Conservation (phyloP, 30 jellyfish, hydroid and myxozoan genomes). For the Turritopsis dohrnii region DNA sequence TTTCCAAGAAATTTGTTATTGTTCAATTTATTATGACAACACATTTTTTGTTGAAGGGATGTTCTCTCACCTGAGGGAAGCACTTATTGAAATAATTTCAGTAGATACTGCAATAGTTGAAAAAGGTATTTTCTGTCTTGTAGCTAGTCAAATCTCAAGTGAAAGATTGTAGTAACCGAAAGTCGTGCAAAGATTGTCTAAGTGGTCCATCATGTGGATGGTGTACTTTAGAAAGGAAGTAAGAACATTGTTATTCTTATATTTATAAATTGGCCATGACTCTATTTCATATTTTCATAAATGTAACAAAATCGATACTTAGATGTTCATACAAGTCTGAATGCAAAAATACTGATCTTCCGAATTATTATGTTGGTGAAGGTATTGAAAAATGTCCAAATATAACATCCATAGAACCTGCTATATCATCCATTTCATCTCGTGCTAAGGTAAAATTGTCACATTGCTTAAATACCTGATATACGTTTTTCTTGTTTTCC, state of each 20-base stretch:
- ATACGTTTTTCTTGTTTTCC: too few species aligned
- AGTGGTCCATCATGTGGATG: slow-evolving; percentile 84
- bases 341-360: slow-evolving; percentile 33
- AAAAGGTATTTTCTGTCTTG: not conserved
- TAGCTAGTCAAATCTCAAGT: slow-evolving; percentile 45
- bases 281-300: not conserved
- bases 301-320: not conserved
- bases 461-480: too few species aligned
- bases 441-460: not conserved
- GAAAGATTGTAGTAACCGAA: slow-evolving; percentile 45
- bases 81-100: too few species aligned
- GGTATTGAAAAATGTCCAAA: slow-evolving; percentile 37
- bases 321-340: slow-evolving; percentile 55
- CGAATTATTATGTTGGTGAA: slow-evolving; percentile 38
- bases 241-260: slow-evolving; percentile 3
- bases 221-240: slow-evolving; percentile 60
- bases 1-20: too few species aligned
- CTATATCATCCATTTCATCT: slow-evolving; percentile 8
- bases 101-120: not conserved
- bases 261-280: not conserved
- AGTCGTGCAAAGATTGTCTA: slow-evolving; percentile 51
- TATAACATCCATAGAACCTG: slow-evolving; percentile 29
- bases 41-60: too few species aligned
- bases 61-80: too few species aligned
- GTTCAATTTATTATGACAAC: too few species aligned